A percentile compares a stretch with the other conserved stretches of the same genome.
Evolutionary conservation across 2,797 vertebrate genomes (phyloP).

Genomic region (Vireo griseus): DNA sequence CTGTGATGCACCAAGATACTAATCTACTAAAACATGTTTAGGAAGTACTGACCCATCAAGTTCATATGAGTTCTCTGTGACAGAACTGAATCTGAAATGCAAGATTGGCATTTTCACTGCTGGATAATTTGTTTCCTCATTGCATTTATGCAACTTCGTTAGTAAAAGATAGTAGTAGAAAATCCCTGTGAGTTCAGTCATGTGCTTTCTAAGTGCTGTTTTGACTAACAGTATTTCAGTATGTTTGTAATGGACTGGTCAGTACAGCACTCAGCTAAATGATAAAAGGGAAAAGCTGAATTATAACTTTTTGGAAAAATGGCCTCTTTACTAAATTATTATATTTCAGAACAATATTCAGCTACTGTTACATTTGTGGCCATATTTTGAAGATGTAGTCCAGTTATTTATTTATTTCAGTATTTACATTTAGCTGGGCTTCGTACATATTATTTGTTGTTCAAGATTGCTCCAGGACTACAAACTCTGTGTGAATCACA

Average conservation of each 20-base stretch:
- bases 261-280: not conserved
- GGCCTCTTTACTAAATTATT: not conserved
- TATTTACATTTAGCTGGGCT: not conserved
- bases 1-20: not conserved
- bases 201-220: not conserved
- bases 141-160: not conserved
- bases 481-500: not conserved
- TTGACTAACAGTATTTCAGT: not conserved
- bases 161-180: not conserved
- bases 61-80: not conserved
- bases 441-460: conserved; percentile 1
- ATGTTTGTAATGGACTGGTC: not conserved
- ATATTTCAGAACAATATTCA: not conserved
- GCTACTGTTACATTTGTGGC: not conserved
- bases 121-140: not conserved
- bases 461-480: not conserved
- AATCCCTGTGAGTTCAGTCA: not conserved
- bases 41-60: not conserved
- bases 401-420: not conserved
- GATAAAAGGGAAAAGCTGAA: not conserved
- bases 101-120: not conserved
- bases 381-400: not conserved
- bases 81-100: not conserved
- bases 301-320: not conserved
- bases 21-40: not conserved